phyloP scores from a whole-genome alignment of 2,888 invertebrate species.

The Cryptosula pallasiana region DNA sequence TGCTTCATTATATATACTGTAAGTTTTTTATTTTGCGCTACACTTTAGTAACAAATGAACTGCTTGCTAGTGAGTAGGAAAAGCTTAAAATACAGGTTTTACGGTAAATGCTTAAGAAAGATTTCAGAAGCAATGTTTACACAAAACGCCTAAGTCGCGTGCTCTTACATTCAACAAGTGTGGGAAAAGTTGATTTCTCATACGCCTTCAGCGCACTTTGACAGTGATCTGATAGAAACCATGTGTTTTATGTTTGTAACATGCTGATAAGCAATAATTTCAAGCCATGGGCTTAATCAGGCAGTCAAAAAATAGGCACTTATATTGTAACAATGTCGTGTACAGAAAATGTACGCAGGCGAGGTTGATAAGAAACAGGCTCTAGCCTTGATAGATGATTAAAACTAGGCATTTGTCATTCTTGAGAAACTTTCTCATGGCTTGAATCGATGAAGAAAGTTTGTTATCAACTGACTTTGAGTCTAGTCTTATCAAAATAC shows the following conservation, averaged over 20 bases:
- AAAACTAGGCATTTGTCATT: no score
- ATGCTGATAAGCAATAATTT: not conserved
- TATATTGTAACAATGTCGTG: not conserved
- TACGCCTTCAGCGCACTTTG: not conserved
- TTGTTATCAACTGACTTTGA: no score
- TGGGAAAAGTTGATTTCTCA: slow-evolving; percentile 17
- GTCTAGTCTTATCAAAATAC: no score
- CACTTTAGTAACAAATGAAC: no score
- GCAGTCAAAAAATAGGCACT: no score
- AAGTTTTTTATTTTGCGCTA: no score
- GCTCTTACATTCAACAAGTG: not conserved
- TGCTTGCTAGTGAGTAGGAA: no score
- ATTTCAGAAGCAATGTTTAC: not conserved
- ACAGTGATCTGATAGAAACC: not conserved
- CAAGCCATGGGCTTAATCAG: not conserved
- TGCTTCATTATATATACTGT: not conserved
- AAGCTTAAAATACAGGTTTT: not conserved
- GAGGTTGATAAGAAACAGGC: not conserved
- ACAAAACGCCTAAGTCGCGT: slow-evolving; percentile 14
- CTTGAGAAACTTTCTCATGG: no score
- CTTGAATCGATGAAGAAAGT: no score
- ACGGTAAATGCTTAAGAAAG: not conserved
- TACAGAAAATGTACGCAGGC: not conserved
- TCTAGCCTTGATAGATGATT: not conserved
- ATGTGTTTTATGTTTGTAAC: not conserved